Base-by-base conservation (phyloP, 1,140 invertebrate genomes). In the Euwallacea similis region DNA sequence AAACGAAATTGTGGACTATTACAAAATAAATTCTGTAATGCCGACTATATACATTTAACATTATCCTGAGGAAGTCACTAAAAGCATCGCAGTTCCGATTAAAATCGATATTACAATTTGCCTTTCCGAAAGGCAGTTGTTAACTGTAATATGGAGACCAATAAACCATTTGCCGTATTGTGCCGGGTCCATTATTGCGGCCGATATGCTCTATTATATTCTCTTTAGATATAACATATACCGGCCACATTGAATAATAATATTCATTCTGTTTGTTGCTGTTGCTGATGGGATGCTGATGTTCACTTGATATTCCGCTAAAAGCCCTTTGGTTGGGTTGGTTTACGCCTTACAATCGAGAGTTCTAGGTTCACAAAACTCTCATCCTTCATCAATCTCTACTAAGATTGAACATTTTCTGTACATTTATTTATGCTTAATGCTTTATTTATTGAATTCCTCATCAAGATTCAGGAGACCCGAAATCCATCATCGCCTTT, bases 141-240 rank as follows among this genome's bases (percentile, higher is more conserved):
- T 42, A 61, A 61, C 59, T 43, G 59, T 43, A 61, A 61, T 61
- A 61, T 16, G 15, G 62, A 64, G 46, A 53, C 62, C 62, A 13
- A 64, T 64, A 64, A 64, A 64, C 62, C 15, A 64, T 64, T 64
- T 41, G 62, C 62, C 62, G 21, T 64, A 64, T 64, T 64, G 62
- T 64, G 46, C 46, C 10, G n/a, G 16, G 46, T 64, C 62, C 62
- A 64, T 64, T 64, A 64, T 53, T 50, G 62, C 42, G 44, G 62
- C 46, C 47, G 59, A 62, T 62, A 62, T 62, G 41, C 59, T 62
- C 59, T 53, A 64, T 64, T 64, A 64, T 64, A 50, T 64, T 64
- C 62, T 64, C 62, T 64, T 64, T 64, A 64, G 43, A 50, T 46
- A 16, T 64, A 50, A 47, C 47, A 50, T 64, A 42, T 13, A 64